A percentile compares a stretch with the other conserved stretches of the same genome.
These are phyloP conservation scores for Gambusia affinis DNA, from an alignment of 2,113 vertebrate species.

Conservation along the genomic window DNA sequence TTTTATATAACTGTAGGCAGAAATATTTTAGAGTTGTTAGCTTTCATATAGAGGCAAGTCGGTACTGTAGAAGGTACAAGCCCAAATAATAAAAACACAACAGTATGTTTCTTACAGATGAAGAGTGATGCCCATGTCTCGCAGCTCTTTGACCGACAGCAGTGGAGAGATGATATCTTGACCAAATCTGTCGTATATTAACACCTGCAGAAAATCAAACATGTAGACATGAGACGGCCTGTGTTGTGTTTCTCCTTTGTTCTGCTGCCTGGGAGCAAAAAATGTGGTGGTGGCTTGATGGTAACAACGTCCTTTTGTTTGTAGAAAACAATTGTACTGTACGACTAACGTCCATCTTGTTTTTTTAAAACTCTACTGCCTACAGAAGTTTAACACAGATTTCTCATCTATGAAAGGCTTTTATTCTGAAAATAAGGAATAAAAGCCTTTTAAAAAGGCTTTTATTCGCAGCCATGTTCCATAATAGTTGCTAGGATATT, in stretches of 20 bases:
- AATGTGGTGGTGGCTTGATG: not conserved
- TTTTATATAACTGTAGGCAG: not conserved
- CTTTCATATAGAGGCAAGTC: not conserved
- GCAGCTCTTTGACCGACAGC: conserved; percentile 94
- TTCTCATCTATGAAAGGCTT: too few relatives aligned
- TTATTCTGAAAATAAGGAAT: too few relatives aligned
- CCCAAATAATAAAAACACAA: not conserved
- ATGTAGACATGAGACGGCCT: not conserved
- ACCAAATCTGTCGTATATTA: conserved; percentile 97
- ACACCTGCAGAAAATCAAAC: conserved; percentile 80
- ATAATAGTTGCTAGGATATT: too few relatives aligned
- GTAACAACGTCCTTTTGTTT: too few relatives aligned
- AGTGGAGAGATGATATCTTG: conserved; percentile 99
- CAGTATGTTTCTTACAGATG: conserved; percentile 83
- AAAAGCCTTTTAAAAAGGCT: too few relatives aligned
- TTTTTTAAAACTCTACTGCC: too few relatives aligned
- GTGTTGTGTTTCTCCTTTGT: not conserved
- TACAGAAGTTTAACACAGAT: too few relatives aligned
- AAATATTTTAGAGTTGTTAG: not conserved
- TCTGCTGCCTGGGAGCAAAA: not conserved
- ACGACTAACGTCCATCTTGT: too few relatives aligned
- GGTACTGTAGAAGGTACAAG: not conserved
- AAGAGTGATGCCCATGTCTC: conserved; percentile 98
- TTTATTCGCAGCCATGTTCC: too few relatives aligned
- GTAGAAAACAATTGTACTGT: too few relatives aligned